Conservation (phyloP, 2,113 vertebrate species). For the Onychorhynchus coronatus region DNA sequence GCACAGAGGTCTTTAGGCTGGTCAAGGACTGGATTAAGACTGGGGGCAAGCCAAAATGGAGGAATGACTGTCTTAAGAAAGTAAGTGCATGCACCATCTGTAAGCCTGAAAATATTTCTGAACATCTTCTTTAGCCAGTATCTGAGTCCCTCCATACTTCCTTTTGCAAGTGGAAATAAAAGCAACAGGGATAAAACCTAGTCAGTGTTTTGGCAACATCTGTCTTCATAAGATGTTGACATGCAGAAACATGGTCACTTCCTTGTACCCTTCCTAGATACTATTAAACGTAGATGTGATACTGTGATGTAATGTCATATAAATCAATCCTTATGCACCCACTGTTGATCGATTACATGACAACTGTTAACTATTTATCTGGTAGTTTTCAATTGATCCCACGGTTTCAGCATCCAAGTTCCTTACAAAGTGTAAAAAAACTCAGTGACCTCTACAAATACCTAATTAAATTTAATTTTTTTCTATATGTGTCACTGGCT, state of each 20-base stretch:
- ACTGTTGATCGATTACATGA: not conserved
- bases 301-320: not conserved
- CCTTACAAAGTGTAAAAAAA: not conserved
- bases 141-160: not conserved
- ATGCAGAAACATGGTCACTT: not conserved
- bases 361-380: not conserved
- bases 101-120: not conserved
- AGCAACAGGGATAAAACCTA: not conserved
- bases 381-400: not conserved
- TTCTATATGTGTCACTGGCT: not conserved
- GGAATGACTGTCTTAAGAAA: not conserved
- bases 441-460: not conserved
- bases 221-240: not conserved
- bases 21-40: not conserved
- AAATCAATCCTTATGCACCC: not conserved
- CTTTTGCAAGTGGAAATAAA: not conserved
- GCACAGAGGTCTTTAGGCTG: not conserved
- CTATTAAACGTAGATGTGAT: not conserved
- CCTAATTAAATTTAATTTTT: not conserved
- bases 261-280: not conserved
- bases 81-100: not conserved
- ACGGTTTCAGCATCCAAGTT: not conserved
- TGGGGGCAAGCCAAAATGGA: not conserved
- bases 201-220: not conserved
- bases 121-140: not conserved